These are phyloP conservation scores for Albula goreensis DNA, from an alignment of 2,113 vertebrate genomes.

Conservation along the genomic window DNA sequence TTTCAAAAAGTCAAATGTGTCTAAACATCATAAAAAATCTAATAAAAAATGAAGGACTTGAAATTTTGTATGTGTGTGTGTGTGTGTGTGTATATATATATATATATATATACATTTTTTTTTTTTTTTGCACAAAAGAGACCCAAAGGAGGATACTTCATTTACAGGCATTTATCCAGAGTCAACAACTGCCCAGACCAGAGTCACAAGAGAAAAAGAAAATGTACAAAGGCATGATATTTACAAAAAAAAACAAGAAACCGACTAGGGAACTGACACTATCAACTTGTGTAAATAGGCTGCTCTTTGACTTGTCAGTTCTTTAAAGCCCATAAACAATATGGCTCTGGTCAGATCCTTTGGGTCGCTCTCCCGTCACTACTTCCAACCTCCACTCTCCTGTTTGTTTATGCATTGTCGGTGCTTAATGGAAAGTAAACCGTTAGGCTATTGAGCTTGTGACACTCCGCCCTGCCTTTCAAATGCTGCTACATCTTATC, in stretches of 20 bases:
- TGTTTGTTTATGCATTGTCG: slow-evolving; percentile 23
- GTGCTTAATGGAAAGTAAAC: slow-evolving; percentile 10
- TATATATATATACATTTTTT: slow-evolving; percentile 8
- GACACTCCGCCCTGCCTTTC: background rate
- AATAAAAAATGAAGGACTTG: too few relatives aligned
- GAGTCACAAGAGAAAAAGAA: slow-evolving; percentile 34
- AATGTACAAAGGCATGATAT: slow-evolving; percentile 19
- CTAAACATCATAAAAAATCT: too few relatives aligned
- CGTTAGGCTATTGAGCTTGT: background rate
- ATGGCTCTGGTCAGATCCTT: background rate
- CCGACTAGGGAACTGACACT: slow-evolving; percentile 34
- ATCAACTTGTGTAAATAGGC: slow-evolving; percentile 41
- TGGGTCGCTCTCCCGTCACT: background rate
- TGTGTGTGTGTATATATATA: background rate
- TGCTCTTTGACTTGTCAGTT: slow-evolving; percentile 16
- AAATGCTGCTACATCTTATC: slow-evolving; percentile 26
- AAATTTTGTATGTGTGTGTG: background rate
- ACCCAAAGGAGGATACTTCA: slow-evolving; percentile 30
- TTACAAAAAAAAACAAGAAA: slow-evolving; percentile 19
- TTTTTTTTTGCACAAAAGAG: slow-evolving; percentile 24
- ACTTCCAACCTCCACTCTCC: background rate
- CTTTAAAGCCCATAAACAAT: background rate
- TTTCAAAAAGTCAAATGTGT: too few relatives aligned
- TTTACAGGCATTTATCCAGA: slow-evolving; percentile 25
- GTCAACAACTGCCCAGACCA: slow-evolving; percentile 20